Conservation (phyloP, 2,113 vertebrate genomes). For the Austrofundulus limnaeus region DNA sequence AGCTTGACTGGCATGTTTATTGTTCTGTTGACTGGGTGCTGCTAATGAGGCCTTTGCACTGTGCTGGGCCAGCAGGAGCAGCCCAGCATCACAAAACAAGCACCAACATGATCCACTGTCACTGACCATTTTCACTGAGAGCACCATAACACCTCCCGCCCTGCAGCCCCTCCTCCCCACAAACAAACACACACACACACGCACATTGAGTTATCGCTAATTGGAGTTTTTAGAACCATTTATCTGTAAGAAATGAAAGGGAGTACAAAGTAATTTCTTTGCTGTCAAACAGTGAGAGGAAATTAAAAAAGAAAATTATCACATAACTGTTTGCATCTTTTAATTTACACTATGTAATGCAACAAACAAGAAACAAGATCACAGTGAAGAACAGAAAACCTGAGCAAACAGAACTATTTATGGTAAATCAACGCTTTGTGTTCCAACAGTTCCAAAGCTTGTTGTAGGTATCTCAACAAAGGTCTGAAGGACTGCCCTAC, state of each 20-base stretch:
- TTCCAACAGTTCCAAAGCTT: too few species aligned
- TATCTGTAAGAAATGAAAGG: slow-evolving; percentile 12
- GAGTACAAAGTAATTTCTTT: slow-evolving; percentile 11
- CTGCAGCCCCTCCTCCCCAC: too few species aligned
- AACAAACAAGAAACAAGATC: too few species aligned
- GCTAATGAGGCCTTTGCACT: slow-evolving; percentile 73
- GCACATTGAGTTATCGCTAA: too few species aligned
- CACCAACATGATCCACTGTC: slow-evolving; percentile 64
- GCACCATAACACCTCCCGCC: background rate
- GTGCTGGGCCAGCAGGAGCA: slow-evolving; percentile 58
- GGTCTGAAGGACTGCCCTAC: too few species aligned
- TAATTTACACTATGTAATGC: too few species aligned
- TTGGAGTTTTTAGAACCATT: slow-evolving; percentile 1
- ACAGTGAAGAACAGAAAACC: too few species aligned
- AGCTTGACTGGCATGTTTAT: slow-evolving; percentile 81
- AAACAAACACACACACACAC: too few species aligned
- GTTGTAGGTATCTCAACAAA: too few species aligned
- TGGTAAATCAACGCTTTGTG: too few species aligned
- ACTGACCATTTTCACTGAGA: slow-evolving; percentile 47
- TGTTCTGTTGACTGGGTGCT: slow-evolving; percentile 69
- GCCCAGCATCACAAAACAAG: slow-evolving; percentile 62
- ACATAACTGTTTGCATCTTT: slow-evolving; percentile 4
- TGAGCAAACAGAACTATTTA: too few species aligned
- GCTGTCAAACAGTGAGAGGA: slow-evolving; percentile 9
- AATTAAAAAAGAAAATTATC: slow-evolving; percentile 11